Conservation (phyloP, 92 coral and sea anemone species). For the Palythoa grandiflora region DNA sequence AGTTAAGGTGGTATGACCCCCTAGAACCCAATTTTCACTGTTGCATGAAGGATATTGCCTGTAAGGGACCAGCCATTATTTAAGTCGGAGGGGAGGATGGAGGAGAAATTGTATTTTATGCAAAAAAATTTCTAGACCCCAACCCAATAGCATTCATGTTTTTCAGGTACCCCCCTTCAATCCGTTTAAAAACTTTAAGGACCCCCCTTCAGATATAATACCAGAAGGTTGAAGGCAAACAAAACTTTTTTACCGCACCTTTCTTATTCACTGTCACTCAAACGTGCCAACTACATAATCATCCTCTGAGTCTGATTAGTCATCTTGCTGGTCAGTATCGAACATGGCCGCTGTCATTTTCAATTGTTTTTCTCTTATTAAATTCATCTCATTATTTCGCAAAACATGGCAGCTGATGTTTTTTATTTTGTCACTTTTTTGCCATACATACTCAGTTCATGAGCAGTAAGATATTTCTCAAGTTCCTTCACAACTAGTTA, state of each 20-base stretch:
- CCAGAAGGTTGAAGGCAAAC: background rate
- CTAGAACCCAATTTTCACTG: no score
- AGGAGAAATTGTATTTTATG: slow-evolving; percentile 32
- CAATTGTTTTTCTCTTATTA: slow-evolving; percentile 42
- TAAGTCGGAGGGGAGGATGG: background rate
- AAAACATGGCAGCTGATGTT: slow-evolving; percentile 56
- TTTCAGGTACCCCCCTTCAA: slow-evolving; percentile 25
- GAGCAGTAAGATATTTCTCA: slow-evolving; percentile 66
- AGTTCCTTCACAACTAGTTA: slow-evolving; percentile 59
- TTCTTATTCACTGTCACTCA: background rate
- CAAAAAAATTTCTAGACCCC: slow-evolving; percentile 4
- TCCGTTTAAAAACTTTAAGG: slow-evolving; percentile 23
- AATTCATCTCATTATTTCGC: slow-evolving; percentile 40
- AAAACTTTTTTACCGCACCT: background rate
- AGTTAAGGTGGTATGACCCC: no score
- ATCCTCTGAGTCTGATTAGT: slow-evolving; percentile 26
- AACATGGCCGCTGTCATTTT: slow-evolving; percentile 1
- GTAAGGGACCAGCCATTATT: no score
- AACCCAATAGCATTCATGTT: slow-evolving; percentile 6
- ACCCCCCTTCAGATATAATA: slow-evolving; percentile 38
- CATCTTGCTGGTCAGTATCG: slow-evolving; percentile 36
- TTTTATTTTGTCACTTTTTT: slow-evolving; percentile 58
- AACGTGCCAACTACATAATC: slow-evolving; percentile 2
- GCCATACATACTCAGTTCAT: slow-evolving; percentile 56
- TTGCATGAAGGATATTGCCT: no score